Evolutionary conservation across 2,797 vertebrate genomes (phyloP).

Genomic region (Microctenopoma stevenorrisi): DNA sequence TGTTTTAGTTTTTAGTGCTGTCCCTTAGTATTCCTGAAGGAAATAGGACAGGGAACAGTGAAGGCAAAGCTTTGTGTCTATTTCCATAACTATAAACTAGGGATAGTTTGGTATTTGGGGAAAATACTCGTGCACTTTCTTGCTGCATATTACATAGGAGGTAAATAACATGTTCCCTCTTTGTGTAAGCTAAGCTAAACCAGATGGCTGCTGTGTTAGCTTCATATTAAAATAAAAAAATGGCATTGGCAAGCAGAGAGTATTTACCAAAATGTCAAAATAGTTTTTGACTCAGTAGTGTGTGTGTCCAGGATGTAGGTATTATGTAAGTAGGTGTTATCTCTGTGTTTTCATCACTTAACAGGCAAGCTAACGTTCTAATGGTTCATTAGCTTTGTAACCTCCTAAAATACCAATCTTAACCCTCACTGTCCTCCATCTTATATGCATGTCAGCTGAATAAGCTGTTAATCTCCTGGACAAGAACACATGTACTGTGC

Average conservation of each 20-base stretch:
- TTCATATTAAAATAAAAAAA: neutral
- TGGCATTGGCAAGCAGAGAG: too few relatives aligned
- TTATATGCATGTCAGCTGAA: neutral
- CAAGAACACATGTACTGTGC: slow-evolving; percentile 23
- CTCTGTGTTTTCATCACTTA: slow-evolving; percentile 17
- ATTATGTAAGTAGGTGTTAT: neutral
- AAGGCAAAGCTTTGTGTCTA: too few relatives aligned
- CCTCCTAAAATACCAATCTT: neutral
- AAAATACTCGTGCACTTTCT: too few relatives aligned
- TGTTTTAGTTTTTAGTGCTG: neutral
- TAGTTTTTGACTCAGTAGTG: neutral
- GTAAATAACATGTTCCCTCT: neutral
- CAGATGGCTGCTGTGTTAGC: neutral
- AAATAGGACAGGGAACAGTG: too few relatives aligned
- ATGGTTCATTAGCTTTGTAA: neutral
- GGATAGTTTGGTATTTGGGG: too few relatives aligned
- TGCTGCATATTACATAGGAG: too few relatives aligned
- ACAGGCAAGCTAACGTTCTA: slow-evolving; percentile 2
- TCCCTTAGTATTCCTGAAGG: neutral
- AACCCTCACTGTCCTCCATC: slow-evolving; percentile 16
- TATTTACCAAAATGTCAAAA: neutral
- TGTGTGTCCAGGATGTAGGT: neutral
- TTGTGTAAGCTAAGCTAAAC: neutral
- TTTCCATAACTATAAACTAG: too few relatives aligned
- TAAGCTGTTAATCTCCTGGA: slow-evolving; percentile 19